A percentile compares a stretch with the other conserved stretches of the same genome.
Evolutionary conservation across 2,113 vertebrate genomes (phyloP).

Genomic region (Alethe castanea): DNA sequence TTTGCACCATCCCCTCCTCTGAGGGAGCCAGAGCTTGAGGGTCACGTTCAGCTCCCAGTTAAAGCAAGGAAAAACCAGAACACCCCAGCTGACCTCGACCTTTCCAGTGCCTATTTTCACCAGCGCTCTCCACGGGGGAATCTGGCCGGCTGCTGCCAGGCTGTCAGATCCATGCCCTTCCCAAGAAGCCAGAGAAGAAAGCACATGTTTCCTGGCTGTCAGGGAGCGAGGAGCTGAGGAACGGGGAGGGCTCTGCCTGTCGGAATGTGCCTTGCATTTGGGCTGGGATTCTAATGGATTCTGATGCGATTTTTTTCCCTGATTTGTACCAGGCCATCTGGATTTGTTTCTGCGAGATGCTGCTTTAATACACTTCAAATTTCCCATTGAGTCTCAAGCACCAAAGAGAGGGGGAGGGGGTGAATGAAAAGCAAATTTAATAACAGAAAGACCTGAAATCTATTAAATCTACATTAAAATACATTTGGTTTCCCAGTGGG

Average conservation of each 20-base stretch:
- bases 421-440: conserved; percentile 60
- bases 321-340: conserved; percentile 68
- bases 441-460: conserved; percentile 68
- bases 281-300: conserved; percentile 63
- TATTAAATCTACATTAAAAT: conserved; percentile 70
- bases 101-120: background rate
- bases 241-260: conserved; percentile 31
- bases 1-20: background rate
- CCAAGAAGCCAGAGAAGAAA: background rate
- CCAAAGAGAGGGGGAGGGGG: conserved; percentile 32
- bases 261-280: conserved; percentile 47
- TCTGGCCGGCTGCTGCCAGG: background rate
- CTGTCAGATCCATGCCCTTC: conserved; percentile 27
- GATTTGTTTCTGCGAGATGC: conserved; percentile 66
- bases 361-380: conserved; percentile 63
- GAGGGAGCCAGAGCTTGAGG: background rate
- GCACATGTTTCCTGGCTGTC: conserved; percentile 51
- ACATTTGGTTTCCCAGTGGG: conserved; percentile 68
- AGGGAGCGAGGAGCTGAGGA: conserved; percentile 18
- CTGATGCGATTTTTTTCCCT: conserved; percentile 46
- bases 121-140: rapidly evolving
- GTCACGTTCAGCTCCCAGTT: rapidly evolving
- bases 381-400: conserved; percentile 61
- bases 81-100: background rate
- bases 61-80: background rate